phyloP scores from a whole-genome alignment of 2,113 vertebrate species.

The Cephalopholis sonnerati region DNA sequence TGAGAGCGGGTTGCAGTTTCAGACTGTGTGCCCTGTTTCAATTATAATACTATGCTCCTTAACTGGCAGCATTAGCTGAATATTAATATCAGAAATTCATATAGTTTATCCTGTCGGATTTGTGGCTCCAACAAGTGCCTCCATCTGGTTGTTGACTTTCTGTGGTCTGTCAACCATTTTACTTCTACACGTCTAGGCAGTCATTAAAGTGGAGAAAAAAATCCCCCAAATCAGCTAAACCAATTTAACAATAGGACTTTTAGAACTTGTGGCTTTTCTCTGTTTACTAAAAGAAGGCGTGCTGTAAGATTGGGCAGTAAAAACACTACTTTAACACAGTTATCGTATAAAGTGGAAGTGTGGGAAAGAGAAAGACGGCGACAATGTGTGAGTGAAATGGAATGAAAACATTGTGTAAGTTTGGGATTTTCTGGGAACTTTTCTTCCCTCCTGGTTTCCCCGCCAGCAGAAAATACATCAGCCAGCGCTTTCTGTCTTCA shows the following conservation, averaged over 20 bases:
- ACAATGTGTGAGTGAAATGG: not conserved
- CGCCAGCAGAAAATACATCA: conserved; percentile 16
- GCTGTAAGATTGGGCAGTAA: not conserved
- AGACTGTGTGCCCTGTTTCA: too few species aligned
- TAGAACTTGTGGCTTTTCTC: not conserved
- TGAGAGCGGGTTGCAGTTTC: too few species aligned
- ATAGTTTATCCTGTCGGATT: not conserved
- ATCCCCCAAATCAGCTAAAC: not conserved
- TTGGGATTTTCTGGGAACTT: conserved; percentile 28
- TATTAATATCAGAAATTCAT: not conserved
- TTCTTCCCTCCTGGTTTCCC: conserved; percentile 19
- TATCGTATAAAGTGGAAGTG: not conserved
- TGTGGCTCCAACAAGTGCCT: not conserved
- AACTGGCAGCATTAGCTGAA: not conserved
- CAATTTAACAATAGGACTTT: not conserved
- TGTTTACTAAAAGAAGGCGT: not conserved
- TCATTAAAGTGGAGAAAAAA: not conserved
- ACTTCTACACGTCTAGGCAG: not conserved
- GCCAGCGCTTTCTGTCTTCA: conserved; percentile 7
- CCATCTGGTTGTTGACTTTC: not conserved
- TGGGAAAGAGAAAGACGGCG: not conserved
- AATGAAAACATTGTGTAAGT: conserved; percentile 44
- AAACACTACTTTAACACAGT: not conserved
- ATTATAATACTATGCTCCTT: not conserved
- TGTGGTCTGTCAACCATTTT: not conserved